Conservation (phyloP, 2,888 invertebrate genomes). For the Polyommatus icarus region DNA sequence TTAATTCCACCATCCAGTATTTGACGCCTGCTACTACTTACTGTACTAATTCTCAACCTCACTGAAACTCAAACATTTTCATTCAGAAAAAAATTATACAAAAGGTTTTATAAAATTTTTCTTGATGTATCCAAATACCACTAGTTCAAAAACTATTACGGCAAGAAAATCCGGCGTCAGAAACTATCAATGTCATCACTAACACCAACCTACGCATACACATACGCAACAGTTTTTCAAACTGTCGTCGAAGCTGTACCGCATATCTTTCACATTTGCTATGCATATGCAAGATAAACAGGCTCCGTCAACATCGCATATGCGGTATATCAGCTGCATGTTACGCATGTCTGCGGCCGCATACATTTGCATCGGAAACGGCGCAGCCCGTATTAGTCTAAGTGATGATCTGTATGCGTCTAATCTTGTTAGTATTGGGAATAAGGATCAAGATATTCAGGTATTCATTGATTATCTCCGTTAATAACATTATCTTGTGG, state of each 20-base stretch:
- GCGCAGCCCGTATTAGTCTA: slow-evolving; percentile 12
- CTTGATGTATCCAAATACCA: too few species aligned
- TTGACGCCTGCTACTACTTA: too few species aligned
- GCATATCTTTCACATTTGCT: not conserved
- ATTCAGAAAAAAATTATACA: too few species aligned
- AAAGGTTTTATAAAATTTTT: too few species aligned
- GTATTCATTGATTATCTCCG: not conserved
- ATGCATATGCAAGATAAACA: slow-evolving; percentile 9
- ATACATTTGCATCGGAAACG: slow-evolving; percentile 24
- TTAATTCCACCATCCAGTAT: too few species aligned
- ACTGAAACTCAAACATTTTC: too few species aligned
- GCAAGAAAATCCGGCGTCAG: too few species aligned
- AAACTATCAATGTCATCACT: not conserved
- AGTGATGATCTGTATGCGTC: not conserved
- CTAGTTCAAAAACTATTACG: too few species aligned
- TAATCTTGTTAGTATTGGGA: not conserved
- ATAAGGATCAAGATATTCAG: not conserved
- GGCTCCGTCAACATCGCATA: not conserved
- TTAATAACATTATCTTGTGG: not conserved
- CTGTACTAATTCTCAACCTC: too few species aligned
- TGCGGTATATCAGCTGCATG: not conserved
- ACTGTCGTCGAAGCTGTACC: not conserved
- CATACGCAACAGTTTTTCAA: not conserved
- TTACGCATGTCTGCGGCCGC: slow-evolving; percentile 5
- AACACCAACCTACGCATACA: not conserved